Conservation (phyloP, 2,888 invertebrate species). For the Drosophila cracens region DNA sequence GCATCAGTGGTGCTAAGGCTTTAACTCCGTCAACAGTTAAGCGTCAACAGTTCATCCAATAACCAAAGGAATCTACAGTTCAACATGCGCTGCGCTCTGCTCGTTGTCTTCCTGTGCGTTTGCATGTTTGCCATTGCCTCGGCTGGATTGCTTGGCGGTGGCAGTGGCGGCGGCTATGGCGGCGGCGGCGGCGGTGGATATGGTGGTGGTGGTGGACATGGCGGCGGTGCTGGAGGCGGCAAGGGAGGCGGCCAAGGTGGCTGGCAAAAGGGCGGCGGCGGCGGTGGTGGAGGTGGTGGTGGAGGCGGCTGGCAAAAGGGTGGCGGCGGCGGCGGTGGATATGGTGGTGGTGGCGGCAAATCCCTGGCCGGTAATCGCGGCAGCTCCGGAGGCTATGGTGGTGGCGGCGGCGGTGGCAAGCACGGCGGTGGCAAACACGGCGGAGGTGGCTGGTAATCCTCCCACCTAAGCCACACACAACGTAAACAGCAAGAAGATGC, state of each 20-base stretch:
- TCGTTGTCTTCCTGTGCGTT: slow-evolving; percentile 62
- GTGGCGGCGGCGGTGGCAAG: slow-evolving; percentile 38
- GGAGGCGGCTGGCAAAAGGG: slow-evolving; percentile 28
- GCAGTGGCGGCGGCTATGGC: slow-evolving; percentile 51
- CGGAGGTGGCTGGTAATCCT: slow-evolving; percentile 59
- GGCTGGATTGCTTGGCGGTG: slow-evolving; percentile 64
- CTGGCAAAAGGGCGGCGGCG: slow-evolving; percentile 35
- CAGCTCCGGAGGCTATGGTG: slow-evolving; percentile 26
- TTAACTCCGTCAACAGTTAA: slow-evolving; percentile 47
- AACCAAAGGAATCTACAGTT: slow-evolving; percentile 19
- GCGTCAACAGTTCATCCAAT: slow-evolving; percentile 12
- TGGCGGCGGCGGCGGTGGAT: slow-evolving; percentile 22
- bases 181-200: slow-evolving; percentile 47
- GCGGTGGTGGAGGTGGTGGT: slow-evolving; percentile 38
- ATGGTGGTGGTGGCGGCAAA: slow-evolving; percentile 32
- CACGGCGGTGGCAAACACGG: slow-evolving; percentile 51
- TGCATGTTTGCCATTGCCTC: slow-evolving; percentile 62
- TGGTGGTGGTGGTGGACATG: slow-evolving; percentile 29
- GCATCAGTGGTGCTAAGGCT: slow-evolving; percentile 71
- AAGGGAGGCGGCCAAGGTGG: slow-evolving; percentile 35
- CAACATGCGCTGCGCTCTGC: slow-evolving; percentile 68
- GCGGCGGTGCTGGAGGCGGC: slow-evolving; percentile 40
- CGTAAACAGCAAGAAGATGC: slow-evolving; percentile 39
- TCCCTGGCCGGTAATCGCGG: slow-evolving; percentile 40
- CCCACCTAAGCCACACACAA: slow-evolving; percentile 7